Conservation (phyloP, 2,113 vertebrate genomes). For the Cinclus mexicanus region DNA sequence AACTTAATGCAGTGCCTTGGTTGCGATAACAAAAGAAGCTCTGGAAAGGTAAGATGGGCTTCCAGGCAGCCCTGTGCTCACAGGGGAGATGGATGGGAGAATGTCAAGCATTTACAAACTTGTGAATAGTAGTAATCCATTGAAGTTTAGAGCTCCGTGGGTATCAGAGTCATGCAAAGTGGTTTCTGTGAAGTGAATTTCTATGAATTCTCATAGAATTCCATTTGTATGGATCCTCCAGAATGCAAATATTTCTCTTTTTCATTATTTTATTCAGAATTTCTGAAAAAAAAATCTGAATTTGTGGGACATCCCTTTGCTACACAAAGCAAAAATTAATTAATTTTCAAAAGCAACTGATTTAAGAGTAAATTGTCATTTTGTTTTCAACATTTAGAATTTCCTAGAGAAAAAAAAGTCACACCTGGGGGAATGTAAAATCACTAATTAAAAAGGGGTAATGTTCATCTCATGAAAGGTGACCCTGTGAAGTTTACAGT, state of each 20-base stretch:
- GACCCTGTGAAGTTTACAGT: neutral
- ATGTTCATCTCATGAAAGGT: neutral
- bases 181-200: neutral
- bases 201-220: no score
- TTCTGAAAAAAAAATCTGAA: neutral
- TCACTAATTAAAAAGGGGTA: neutral
- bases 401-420: neutral
- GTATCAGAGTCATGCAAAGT: neutral
- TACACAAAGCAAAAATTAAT: neutral
- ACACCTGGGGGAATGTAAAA: neutral
- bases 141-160: neutral
- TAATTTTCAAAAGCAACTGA: neutral
- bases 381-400: neutral
- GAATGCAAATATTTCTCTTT: neutral
- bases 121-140: neutral
- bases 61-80: neutral
- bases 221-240: neutral
- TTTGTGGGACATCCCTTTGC: neutral
- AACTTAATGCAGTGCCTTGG: neutral
- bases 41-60: neutral
- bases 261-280: neutral
- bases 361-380: neutral
- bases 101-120: neutral
- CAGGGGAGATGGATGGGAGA: neutral
- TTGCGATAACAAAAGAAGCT: neutral